A percentile compares a stretch with the other conserved stretches of the same genome.
Conservation (phyloP, 2,797 vertebrate species). For the Paramormyrops hopkinsi region DNA sequence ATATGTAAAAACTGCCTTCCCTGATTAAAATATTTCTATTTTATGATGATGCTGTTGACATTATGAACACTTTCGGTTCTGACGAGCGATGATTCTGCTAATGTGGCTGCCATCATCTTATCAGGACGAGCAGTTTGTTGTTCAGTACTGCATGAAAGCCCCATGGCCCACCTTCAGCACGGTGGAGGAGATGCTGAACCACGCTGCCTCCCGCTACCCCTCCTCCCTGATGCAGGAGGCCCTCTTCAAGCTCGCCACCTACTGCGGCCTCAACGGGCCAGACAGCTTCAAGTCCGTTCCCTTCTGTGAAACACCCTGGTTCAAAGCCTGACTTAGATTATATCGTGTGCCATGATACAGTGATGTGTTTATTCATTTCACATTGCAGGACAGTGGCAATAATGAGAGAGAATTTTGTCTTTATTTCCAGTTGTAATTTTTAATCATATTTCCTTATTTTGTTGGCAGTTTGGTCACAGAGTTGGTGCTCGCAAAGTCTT, state of each 20-base stretch:
- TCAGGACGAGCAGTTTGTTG: constrained; percentile 87
- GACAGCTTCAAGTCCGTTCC: constrained; percentile 79
- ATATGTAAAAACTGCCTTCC: background rate
- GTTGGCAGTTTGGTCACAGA: background rate
- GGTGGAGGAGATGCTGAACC: constrained; percentile 83
- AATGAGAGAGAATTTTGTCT: background rate
- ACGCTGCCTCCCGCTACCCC: constrained; percentile 59
- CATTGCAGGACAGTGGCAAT: background rate
- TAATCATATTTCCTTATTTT: background rate
- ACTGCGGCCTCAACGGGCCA: constrained; percentile 76
- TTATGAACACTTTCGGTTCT: background rate
- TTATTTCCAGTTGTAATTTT: background rate
- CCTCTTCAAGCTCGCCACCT: constrained; percentile 79
- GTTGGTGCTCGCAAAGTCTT: background rate
- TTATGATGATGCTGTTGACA: background rate
- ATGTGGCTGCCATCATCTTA: background rate
- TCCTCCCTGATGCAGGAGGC: constrained; percentile 73
- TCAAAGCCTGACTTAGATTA: background rate
- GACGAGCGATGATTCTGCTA: background rate
- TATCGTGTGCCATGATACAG: background rate
- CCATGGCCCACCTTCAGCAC: constrained; percentile 87
- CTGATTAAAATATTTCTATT: background rate
- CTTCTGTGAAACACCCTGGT: background rate
- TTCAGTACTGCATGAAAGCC: constrained; percentile 83
- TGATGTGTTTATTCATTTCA: background rate